Base-by-base conservation (phyloP, 2,113 vertebrate genomes). In the Callaeas wilsoni region DNA sequence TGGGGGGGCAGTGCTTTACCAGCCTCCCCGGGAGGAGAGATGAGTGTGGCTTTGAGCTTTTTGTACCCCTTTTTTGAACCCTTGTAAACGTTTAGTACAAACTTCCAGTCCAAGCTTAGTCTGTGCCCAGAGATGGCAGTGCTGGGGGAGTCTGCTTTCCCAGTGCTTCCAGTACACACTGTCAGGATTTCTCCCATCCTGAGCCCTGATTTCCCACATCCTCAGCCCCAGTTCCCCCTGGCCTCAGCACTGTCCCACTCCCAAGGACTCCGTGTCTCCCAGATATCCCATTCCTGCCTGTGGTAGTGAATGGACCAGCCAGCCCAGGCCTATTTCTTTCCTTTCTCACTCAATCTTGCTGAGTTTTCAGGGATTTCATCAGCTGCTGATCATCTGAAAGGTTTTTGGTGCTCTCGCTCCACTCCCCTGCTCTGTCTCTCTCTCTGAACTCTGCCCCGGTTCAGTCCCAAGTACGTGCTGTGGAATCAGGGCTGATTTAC, bases 281-380 rank as follows among this genome's bases (percentile, higher is more conserved):
- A 15, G 8, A 27, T 20, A 0, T 33, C 57, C 77, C 21, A 4
- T 3, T 70, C 50, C 84, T 50, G 53, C 44, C 50, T 44, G 18
- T n/a, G 23, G 18, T 12, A 65, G 14, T 12, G 4, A 32, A 27
- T 35, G 50, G 4, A 49, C 12, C 44, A 65, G 17, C 42, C 47
- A 42, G 27, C 25, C 25, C 42, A 15, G 33, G 6, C 3, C 5
- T 55, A 1, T 13, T 53, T 39, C 44, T 65, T 23, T 5, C 41
- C 30, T 23, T 82, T 64, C 44, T 64, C 0, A 0, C 7, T 21
- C 4, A 33, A 0, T 71, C 59, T 64, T 75, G 41, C 16, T 0
- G 2, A 19, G 12, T 60, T 87, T 52, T 44, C 30, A 25, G 64
- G 59, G 30, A 4, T 69, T 33, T 42, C 6, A 5, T 18, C 33